Evolutionary conservation across 2,797 vertebrate genomes (phyloP), one percentile per base, ranked within the genome.

Genomic region (Vultur gryphus): DNA sequence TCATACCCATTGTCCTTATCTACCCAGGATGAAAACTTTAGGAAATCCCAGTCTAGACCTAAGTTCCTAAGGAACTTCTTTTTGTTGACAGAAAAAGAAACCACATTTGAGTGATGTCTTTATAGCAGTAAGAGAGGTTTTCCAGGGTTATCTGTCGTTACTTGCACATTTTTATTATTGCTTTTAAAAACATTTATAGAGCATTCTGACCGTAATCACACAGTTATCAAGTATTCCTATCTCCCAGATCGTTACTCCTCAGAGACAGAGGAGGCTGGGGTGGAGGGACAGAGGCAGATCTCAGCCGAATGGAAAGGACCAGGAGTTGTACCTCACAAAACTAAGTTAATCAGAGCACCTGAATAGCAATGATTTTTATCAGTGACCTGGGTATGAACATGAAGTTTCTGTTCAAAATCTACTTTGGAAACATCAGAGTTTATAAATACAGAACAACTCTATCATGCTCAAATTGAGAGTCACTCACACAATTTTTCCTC

Each of bases 131-230:
- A 58, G 16, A 84, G 31, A 81, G 13, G 18, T 72, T 79, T 70
- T 58, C 25, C 51, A 23, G 6, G 15, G 26, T 82, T 83, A 65
- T 75, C 76, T 33, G 14, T 62, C 71, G 61, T 51, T 93, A 82
- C 75, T 92, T 9, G 3, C 41, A 70, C 20, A 39, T 67, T 88
- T 91, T 85, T 91, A 87, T 96, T 92, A 65, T 58, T 92, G 87
- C 51, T 96, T 95, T 89, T 48, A 76, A 94, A 59, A 52, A 59
- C 21, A 87, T 95, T 93, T 90, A 79, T n/a, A 76, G 46, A 84
- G 33, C 26, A 86, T 61, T 83, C 66, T 52, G 46, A n/a, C 37
- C 39, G 65, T 94, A 97, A 91, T 69, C 87, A 84, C 41, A 48
- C 35, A 44, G 65, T 79, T 83, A 86, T 57, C 31, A 76, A 81